Base-by-base conservation (phyloP, 2,113 vertebrate species). In the Diphyllodes magnificus region DNA sequence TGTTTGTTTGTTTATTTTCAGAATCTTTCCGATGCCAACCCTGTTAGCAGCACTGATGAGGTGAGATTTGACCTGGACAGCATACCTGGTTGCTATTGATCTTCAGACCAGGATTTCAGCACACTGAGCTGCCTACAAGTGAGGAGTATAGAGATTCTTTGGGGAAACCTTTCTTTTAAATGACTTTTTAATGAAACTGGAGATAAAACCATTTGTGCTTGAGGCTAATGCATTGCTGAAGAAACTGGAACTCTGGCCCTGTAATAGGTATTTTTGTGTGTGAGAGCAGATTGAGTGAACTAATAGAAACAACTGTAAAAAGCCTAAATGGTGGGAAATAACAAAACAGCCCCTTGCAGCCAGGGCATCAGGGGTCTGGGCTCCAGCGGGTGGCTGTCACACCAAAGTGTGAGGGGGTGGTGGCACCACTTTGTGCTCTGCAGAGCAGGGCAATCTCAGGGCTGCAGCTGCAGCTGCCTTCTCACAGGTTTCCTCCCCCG, bases 371-470 rank as follows among this genome's bases (percentile, higher is more conserved):
- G 17, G n/a, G 10, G 14, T 54, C 45, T 51, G 75, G 27, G 30
- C 27, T 68, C 16, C 10, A 2, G 47, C 0, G 0, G 11, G 53
- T 44, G 63, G 11, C 40, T 63, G 39, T 44, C 71, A 47, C 45
- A 30, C 14, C 30, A 7, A 66, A 53, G 27, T 7, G 28, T 9
- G 14, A 13, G 9, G 11, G 15, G 15, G 12, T 3, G 1, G 31
- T 35, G 47, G 27, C 60, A 65, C 7, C 45, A 15, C 31, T 69
- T 72, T 23, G 59, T 2, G 2, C 40, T 69, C 68, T 76, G 21
- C 6, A 65, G 68, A 82, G n/a, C 0, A 0, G 2, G 15, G 23
- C 33, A 13, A 33, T 17, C 44, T 59, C 47, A 60, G 35, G 61
- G 39, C 39, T 90, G 47, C 51, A 40, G 16, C 49, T 90, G n/a